A percentile compares a stretch with the other conserved stretches of the same genome.
These are phyloP conservation scores for Hyles vespertilio DNA, from an alignment of 1,140 invertebrate species.

Conservation along the genomic window DNA sequence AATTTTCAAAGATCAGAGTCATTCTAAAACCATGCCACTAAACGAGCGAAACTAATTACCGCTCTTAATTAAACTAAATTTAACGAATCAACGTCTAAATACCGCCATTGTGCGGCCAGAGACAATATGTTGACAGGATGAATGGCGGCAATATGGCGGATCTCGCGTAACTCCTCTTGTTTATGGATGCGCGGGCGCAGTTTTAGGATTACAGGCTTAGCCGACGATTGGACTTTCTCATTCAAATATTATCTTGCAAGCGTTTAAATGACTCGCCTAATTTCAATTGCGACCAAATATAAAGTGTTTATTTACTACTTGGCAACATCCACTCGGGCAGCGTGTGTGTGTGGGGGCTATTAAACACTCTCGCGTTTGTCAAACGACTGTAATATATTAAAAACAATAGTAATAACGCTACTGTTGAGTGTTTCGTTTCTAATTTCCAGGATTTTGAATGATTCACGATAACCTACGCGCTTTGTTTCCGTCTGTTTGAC, in stretches of 20 bases:
- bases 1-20: constrained; percentile 20
- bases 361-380: constrained; percentile 33
- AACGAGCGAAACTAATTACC: constrained; percentile 53
- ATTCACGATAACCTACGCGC: no score
- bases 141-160: constrained; percentile 61
- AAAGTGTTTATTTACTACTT: constrained; percentile 68
- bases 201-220: constrained; percentile 62
- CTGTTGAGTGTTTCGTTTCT: no score
- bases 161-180: constrained; percentile 61
- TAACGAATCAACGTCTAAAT: constrained; percentile 58
- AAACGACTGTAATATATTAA: no score
- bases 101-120: constrained; percentile 56
- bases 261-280: constrained; percentile 67
- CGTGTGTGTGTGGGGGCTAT: constrained; percentile 38
- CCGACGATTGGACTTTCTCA: constrained; percentile 59
- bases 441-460: no score
- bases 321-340: constrained; percentile 42
- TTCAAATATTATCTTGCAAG: constrained; percentile 61
- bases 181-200: constrained; percentile 64
- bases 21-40: constrained; percentile 22
- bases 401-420: no score
- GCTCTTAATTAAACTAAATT: constrained; percentile 61
- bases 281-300: constrained; percentile 72
- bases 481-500: no score
- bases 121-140: constrained; percentile 70